A percentile compares a stretch with the other conserved stretches of the same genome.
These are phyloP conservation scores for Lasioglossum pauxillum DNA, from an alignment of 2,888 invertebrate species.

Conservation along the genomic window DNA sequence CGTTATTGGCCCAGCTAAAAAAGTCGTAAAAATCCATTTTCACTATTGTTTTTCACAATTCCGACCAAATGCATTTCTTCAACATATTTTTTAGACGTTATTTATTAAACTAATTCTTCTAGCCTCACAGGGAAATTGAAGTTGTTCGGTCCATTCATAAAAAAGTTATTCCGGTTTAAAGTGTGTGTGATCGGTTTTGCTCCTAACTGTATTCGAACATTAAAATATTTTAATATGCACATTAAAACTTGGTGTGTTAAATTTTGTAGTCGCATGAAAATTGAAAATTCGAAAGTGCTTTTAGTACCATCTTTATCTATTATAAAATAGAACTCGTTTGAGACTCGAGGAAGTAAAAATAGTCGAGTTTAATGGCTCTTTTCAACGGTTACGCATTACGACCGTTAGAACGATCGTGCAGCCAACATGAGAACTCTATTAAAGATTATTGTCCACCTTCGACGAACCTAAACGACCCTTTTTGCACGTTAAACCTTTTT, in stretches of 20 bases:
- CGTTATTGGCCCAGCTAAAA: too few relatives aligned
- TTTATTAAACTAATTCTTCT: too few relatives aligned
- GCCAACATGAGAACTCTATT: conserved; percentile 26
- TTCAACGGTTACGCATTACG: conserved; percentile 46
- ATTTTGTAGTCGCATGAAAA: neutral
- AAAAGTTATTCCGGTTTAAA: too few relatives aligned
- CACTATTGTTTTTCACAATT: too few relatives aligned
- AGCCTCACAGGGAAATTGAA: too few relatives aligned
- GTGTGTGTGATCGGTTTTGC: too few relatives aligned
- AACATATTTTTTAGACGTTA: too few relatives aligned
- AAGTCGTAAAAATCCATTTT: too few relatives aligned
- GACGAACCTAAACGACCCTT: conserved; percentile 27
- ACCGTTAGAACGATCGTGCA: conserved; percentile 50
- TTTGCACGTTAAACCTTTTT: conserved; percentile 18
- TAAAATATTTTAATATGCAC: neutral
- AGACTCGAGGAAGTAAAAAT: conserved; percentile 24
- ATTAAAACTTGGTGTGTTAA: neutral
- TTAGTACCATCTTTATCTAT: neutral
- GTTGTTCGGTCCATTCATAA: too few relatives aligned
- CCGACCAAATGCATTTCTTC: too few relatives aligned
- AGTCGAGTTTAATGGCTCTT: conserved; percentile 36
- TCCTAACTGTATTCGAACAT: neutral
- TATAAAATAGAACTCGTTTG: conserved; percentile 1
- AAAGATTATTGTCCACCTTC: conserved; percentile 43
- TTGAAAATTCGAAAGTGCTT: neutral